phyloP scores from a whole-genome alignment of 2,797 vertebrate species.

The Lagocephalus sceleratus region DNA sequence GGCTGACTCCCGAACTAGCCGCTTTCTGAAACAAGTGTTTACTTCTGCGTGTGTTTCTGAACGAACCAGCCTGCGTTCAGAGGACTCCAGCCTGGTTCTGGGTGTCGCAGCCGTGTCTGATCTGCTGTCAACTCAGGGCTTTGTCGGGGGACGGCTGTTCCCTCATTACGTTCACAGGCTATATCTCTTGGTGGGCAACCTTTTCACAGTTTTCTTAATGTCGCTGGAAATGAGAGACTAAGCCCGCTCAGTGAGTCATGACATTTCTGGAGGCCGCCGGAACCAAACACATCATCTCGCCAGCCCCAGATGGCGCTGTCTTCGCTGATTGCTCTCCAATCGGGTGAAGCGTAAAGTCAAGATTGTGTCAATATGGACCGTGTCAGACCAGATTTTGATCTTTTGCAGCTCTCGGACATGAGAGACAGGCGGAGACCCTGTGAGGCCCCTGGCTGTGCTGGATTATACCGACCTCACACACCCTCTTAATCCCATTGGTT shows the following conservation, averaged over 20 bases:
- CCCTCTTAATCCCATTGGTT: conserved; percentile 43
- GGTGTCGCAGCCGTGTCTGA: no score
- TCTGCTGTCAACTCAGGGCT: no score
- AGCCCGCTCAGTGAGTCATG: conserved; percentile 2
- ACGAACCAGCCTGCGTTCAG: no score
- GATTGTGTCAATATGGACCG: no score
- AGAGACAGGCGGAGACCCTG: background rate
- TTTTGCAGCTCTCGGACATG: background rate
- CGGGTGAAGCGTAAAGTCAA: no score
- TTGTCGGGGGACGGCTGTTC: no score
- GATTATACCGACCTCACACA: background rate
- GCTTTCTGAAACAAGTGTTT: no score
- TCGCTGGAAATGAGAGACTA: conserved; percentile 4
- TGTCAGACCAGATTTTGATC: no score
- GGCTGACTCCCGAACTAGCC: no score
- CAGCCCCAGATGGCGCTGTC: background rate
- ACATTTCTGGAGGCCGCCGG: conserved; percentile 2
- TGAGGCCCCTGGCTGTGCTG: background rate
- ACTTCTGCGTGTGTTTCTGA: no score
- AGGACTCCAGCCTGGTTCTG: no score
- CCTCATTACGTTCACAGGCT: background rate
- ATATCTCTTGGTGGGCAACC: background rate
- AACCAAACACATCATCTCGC: conserved; percentile 6
- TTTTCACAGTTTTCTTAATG: conserved; percentile 5
- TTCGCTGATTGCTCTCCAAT: background rate